Base-by-base conservation (phyloP, 2,113 vertebrate genomes). In the Myrmophylax atrothorax region DNA sequence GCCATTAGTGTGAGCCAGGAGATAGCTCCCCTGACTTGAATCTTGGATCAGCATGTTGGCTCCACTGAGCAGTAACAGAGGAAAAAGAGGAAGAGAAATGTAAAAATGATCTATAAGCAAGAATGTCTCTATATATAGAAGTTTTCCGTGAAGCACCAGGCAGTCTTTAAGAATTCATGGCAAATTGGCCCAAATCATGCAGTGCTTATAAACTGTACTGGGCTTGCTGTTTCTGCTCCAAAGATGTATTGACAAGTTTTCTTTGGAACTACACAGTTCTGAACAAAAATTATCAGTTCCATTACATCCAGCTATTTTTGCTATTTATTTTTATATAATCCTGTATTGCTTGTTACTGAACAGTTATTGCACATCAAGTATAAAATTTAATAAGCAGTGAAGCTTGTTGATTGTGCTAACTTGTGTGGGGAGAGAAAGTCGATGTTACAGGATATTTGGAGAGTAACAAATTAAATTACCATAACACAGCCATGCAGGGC, bases 41-140 rank as follows among this genome's bases (percentile, higher is more conserved):
- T 96, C 69, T 94, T 97, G 96, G 93, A 96, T 96, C 94, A 94
- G 83, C 14, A 0, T 53, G 25, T 96, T 97, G 96, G 96, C 96
- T 97, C 24, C 77, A 62, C 53, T 78, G 80, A 95, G 69, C 76
- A 81, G 79, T 72, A 93, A 78, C 53, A 93, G 80, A 86, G 92
- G 85, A 92, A 93, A 95, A 96, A 68, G 75, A 90, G 83, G 84
- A 95, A 94, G 87, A 94, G n/a, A 95, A 94, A 96, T 87, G 89
- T 74, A 91, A 80, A 96, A 95, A 46, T 83, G 44, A 96, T 97
- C 84, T 94, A 42, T 93, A 96, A 93, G 89, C 53, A 89, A 81
- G 68, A 96, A 72, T 72, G 56, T 82, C n/a, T 94, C 88, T 96
- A 74, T 94, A 84, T 95, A 87, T 94, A 95, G 86, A 96, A 93